Conservation (phyloP, 2,113 vertebrate species). For the Boleophthalmus pectinirostris region DNA sequence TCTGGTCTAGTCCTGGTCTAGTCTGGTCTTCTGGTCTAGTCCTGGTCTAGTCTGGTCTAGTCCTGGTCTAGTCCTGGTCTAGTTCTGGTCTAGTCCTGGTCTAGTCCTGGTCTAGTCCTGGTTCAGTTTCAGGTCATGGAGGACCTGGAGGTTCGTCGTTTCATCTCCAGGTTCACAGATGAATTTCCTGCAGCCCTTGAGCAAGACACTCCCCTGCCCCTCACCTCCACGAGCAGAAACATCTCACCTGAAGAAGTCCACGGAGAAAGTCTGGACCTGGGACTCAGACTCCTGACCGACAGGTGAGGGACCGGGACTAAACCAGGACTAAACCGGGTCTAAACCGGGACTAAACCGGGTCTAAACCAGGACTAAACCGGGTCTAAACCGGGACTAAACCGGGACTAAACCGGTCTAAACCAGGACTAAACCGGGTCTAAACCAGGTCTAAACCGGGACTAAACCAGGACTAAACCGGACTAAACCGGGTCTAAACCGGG, state of each 20-base stretch:
- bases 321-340: too few relatives aligned
- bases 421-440: too few relatives aligned
- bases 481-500: too few relatives aligned
- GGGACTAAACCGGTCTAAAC: too few relatives aligned
- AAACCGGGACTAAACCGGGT: too few relatives aligned
- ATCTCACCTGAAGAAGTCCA: conserved; percentile 79
- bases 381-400: too few relatives aligned
- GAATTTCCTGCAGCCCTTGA: conserved; percentile 79
- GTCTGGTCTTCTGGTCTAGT: too few relatives aligned
- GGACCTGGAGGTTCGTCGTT: conserved; percentile 59
- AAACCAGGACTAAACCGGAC: too few relatives aligned
- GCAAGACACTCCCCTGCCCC: conserved; percentile 69
- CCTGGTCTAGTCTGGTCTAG: not conserved
- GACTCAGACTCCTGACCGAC: conserved; percentile 73
- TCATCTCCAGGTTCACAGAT: conserved; percentile 74
- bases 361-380: too few relatives aligned
- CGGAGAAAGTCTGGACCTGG: conserved; percentile 82
- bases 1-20: not conserved
- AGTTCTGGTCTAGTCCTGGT: not conserved
- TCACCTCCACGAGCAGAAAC: conserved; percentile 63
- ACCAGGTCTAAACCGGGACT: too few relatives aligned
- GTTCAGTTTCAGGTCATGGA: conserved; percentile 7
- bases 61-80: not conserved
- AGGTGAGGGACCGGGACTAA: conserved; percentile 66
- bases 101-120: too few relatives aligned